Conservation (phyloP, 2,113 vertebrate genomes). For the Leptodactylus fuscus region DNA sequence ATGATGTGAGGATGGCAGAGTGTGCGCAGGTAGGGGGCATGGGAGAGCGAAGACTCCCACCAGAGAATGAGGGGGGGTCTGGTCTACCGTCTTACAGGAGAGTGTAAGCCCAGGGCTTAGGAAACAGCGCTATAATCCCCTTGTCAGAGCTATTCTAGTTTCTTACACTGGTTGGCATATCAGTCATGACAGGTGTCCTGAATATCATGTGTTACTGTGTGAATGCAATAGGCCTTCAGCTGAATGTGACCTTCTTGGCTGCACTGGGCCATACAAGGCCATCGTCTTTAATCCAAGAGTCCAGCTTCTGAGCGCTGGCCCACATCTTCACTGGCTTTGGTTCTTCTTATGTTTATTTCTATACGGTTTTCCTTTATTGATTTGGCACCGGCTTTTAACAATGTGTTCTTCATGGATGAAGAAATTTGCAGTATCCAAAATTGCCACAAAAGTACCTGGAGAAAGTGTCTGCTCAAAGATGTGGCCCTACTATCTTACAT, state of each 20-base stretch:
- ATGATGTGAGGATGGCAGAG: constrained; percentile 24
- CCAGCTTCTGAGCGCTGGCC: neutral
- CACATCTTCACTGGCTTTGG: neutral
- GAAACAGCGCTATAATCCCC: constrained; percentile 28
- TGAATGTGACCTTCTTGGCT: constrained; percentile 40
- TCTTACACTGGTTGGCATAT: constrained; percentile 38
- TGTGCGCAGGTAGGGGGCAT: constrained; percentile 21
- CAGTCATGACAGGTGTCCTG: constrained; percentile 40
- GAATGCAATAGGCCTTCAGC: constrained; percentile 33
- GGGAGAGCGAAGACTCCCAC: neutral
- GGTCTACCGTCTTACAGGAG: constrained; percentile 4
- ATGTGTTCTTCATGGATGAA: neutral
- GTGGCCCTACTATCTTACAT: too few relatives aligned
- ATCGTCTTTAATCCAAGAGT: neutral
- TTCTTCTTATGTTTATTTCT: neutral
- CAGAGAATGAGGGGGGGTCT: neutral
- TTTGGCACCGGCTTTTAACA: neutral
- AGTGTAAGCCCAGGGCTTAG: constrained; percentile 26
- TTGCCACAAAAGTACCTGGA: neutral
- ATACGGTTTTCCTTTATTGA: neutral
- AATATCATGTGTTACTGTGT: constrained; percentile 21
- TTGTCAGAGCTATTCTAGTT: constrained; percentile 24
- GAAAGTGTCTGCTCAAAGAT: too few relatives aligned
- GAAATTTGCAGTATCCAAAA: neutral
- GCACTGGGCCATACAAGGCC: constrained; percentile 31